These are phyloP conservation scores for Brachionus paranguensis DNA, from an alignment of 1,140 invertebrate species.

Conservation along the genomic window DNA sequence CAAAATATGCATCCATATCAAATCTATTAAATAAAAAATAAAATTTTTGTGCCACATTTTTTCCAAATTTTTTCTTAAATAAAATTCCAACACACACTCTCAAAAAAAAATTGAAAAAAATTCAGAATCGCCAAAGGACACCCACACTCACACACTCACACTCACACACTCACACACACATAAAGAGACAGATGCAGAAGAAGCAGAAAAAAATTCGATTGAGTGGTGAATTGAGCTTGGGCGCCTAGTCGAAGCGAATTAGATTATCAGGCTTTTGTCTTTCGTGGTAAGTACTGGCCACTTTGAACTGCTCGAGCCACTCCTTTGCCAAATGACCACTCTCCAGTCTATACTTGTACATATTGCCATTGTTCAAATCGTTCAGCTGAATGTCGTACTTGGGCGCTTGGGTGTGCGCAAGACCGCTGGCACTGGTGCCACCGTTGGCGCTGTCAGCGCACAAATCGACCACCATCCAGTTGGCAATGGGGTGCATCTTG, in stretches of 20 bases:
- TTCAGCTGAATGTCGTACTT: constrained; percentile 33
- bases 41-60: no score
- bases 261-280: constrained; percentile 40
- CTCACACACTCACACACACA: neutral
- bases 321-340: neutral
- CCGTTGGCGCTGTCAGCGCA: neutral
- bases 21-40: neutral
- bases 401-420: no score
- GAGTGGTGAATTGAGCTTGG: neutral
- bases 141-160: no score
- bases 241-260: constrained; percentile 1
- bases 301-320: constrained; percentile 30
- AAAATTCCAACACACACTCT: neutral
- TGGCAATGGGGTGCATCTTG: constrained; percentile 32
- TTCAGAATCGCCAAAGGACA: no score
- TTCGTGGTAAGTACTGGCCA: constrained; percentile 8
- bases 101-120: no score
- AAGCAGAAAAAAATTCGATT: no score
- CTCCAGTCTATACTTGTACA: constrained; percentile 32
- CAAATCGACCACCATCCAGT: constrained; percentile 31
- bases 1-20: neutral
- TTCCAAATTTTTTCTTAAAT: neutral
- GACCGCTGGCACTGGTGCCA: no score
- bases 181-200: neutral
- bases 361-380: constrained; percentile 24